Percentiles rank a stretch among this genome's conserved stretches.
These are phyloP conservation scores for Cynopterus sphinx DNA, from an alignment of 2,797 vertebrate genomes.

Conservation along the genomic window DNA sequence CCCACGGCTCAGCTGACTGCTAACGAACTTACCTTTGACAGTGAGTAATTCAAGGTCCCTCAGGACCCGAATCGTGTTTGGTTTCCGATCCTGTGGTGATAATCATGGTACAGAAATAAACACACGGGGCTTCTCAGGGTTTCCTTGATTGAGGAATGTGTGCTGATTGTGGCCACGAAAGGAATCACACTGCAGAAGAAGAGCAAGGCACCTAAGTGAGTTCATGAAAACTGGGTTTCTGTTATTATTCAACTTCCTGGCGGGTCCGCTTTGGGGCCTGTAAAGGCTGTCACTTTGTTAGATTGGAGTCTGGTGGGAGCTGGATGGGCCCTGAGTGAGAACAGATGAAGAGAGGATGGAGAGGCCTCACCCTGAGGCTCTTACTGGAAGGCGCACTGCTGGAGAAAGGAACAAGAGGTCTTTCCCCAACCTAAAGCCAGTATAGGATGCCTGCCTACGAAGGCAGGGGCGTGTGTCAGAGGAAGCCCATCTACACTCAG, in stretches of 20 bases:
- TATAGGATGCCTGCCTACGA: neutral
- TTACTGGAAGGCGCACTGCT: neutral
- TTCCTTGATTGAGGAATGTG: neutral
- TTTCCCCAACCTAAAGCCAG: neutral
- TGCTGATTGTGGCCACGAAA: neutral
- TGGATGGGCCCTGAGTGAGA: neutral
- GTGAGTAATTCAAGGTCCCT: neutral
- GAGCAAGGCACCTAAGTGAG: neutral
- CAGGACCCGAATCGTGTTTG: neutral
- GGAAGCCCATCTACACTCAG: neutral
- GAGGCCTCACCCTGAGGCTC: neutral
- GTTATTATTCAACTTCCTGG: neutral
- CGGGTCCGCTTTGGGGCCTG: neutral
- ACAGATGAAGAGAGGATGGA: neutral
- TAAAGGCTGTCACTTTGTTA: neutral
- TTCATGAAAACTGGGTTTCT: neutral
- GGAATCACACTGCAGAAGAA: neutral
- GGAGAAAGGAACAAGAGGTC: neutral
- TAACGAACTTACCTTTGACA: neutral
- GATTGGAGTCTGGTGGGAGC: neutral
- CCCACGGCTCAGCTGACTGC: neutral
- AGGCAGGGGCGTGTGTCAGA: neutral
- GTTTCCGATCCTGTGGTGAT: neutral
- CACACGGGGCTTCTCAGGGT: neutral
- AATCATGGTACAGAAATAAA: neutral